Percentiles rank a stretch among this genome's conserved stretches.
These are phyloP conservation scores for Stichodactyla helianthus DNA, from an alignment of 64 coral and sea anemone species.

Conservation along the genomic window DNA sequence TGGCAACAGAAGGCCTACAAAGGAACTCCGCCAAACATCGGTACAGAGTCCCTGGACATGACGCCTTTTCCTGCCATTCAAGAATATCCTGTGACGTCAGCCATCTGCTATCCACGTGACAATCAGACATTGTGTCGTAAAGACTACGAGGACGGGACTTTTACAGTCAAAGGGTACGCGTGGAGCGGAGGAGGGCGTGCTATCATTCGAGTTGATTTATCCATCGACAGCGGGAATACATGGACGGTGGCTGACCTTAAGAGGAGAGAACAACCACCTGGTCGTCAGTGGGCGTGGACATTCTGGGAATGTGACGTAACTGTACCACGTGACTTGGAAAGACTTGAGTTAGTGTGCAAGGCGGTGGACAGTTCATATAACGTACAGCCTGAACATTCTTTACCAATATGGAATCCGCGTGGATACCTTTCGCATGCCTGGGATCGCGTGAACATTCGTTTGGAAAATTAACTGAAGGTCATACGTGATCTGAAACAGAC, in stretches of 20 bases:
- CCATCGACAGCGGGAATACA: slow-evolving; percentile 40
- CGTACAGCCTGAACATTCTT: slow-evolving; percentile 42
- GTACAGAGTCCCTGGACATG: not conserved
- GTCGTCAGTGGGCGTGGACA: slow-evolving; percentile 60
- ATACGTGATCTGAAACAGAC: too few species aligned
- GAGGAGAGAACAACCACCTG: slow-evolving; percentile 8
- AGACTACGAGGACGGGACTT: not conserved
- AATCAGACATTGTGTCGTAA: slow-evolving; percentile 10
- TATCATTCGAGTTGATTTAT: slow-evolving; percentile 46
- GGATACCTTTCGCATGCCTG: slow-evolving; percentile 50
- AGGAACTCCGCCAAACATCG: not conserved
- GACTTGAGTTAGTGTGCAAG: slow-evolving; percentile 49
- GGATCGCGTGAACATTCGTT: slow-evolving; percentile 31
- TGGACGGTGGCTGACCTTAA: slow-evolving; percentile 43
- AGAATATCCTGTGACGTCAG: slow-evolving; percentile 54
- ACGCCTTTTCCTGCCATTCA: slow-evolving; percentile 26
- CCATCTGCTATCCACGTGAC: slow-evolving; percentile 44
- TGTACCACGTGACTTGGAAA: slow-evolving; percentile 23
- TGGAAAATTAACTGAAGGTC: not conserved
- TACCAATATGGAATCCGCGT: slow-evolving; percentile 52
- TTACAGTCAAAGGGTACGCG: slow-evolving; percentile 36
- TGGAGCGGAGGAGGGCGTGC: slow-evolving; percentile 59
- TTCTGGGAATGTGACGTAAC: slow-evolving; percentile 44
- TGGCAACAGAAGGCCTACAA: slow-evolving; percentile 67
- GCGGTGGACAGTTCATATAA: slow-evolving; percentile 64